These are phyloP conservation scores for Ursus arctos DNA, from an alignment of 2,113 vertebrate species.

Conservation along the genomic window DNA sequence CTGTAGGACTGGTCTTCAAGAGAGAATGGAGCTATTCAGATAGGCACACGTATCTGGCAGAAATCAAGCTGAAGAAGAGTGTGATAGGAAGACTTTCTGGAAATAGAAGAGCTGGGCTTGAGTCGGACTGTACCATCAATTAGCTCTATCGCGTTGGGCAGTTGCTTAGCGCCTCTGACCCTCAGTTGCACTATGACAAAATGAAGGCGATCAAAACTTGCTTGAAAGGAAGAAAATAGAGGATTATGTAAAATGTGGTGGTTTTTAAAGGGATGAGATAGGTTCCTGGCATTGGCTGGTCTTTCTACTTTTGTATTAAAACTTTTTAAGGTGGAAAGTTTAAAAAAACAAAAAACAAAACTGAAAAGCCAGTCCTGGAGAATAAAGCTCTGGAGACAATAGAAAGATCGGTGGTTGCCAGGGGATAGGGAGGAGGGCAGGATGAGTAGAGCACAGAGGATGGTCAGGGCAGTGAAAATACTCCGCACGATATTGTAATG, in stretches of 20 bases:
- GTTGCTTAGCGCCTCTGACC: not conserved
- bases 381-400: not conserved
- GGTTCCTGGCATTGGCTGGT: not conserved
- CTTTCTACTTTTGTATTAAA: constrained; percentile 1
- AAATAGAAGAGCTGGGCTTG: not conserved
- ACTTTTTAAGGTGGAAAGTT: not conserved
- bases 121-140: not conserved
- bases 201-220: not conserved
- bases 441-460: not conserved
- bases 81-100: not conserved
- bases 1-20: not conserved
- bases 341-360: not conserved
- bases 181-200: not conserved
- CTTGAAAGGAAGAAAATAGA: not conserved
- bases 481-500: not conserved
- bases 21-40: not conserved
- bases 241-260: not conserved
- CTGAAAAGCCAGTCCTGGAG: not conserved
- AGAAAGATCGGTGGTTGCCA: not conserved
- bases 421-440: not conserved
- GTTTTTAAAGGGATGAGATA: not conserved
- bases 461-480: not conserved
- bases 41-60: not conserved
- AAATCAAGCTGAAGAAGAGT: not conserved
- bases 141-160: not conserved